Base-by-base conservation (phyloP, 2,888 invertebrate species). In the Microplitis deprimator region DNA sequence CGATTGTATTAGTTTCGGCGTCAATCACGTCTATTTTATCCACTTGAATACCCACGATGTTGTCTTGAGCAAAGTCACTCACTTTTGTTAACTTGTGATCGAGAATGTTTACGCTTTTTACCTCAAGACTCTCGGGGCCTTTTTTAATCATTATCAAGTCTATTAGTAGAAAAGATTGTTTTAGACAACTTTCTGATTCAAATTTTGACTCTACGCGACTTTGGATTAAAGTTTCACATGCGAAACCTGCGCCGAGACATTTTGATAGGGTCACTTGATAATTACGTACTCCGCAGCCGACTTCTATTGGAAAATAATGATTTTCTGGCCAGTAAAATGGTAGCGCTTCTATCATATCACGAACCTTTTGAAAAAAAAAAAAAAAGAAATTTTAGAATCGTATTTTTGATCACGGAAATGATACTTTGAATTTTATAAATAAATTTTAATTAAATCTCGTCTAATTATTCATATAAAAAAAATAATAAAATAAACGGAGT, bases 181-280 rank as follows among this genome's bases (percentile, higher is more conserved):
- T 6, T 6, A 16, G 16, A 39, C 39, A 68, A n/a, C 40, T 16
- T 20, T 71, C 50, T 41, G 69, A 38, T 8, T 10, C 41, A 7
- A 64, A 65, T 1, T 38, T n/a, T 6, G 67, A 73, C 7, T 65
- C 8, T 1, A 73, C 64, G 20, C 73, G 65, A 7, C 64, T 29
- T 29, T 29, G 29, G 40, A 79, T 69, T 17, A 79, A 60, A 17
- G 39, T 13, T 20, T 17, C 2, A 8, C 79, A 79, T 16, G 8
- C 39, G 1, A 17, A 5, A 13, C 6, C 59, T 0, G 17, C 16
- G 16, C 50, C 7, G 16, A 20, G 39, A 64, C 79, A 79, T 65
- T 77, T 71, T 4, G 67, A 68, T 39, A 79, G 65, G 0, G 72
- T 68, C 62, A 77, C 71, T 72, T 75, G 68, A 62, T 75, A 77